Evolutionary conservation across 2,797 vertebrate species (phyloP), one percentile per base, ranked within the genome.

Genomic region (Valencia hispanica): DNA sequence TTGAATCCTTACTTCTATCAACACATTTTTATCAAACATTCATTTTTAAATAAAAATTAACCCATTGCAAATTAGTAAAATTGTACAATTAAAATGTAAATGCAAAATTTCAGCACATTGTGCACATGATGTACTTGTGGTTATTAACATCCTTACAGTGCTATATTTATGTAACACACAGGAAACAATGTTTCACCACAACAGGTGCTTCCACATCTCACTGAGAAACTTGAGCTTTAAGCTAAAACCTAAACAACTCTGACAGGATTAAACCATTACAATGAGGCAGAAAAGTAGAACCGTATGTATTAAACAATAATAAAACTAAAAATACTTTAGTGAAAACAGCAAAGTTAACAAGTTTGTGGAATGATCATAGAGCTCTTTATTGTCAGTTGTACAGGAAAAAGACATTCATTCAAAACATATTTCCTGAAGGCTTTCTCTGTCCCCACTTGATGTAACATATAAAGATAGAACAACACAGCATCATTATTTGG

Each of bases 151-250:
- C 75, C 59, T 75, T 14, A 4, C 4, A 80, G 79, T 66, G 73
- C 4, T 47, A 78, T 81, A 82, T 81, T 84, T 82, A 74, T 85
- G 79, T 79, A 85, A 88, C 61, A 69, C 57, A 53, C 61, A 85
- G 89, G 84, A 88, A 88, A 68, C 70, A n/a, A 39, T 74, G 57
- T 30, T 68, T 80, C 63, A 69, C 82, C 86, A 82, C 70, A 88
- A 36, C 91, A 93, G 87, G 85, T 93, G 90, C 30, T 90, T 91
- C 90, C 86, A 3, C 80, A 78, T 78, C 50, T 65, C 66, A 73
- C 14, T n/a, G 50, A 70, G 57, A 82, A 79, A 83, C 70, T 36
- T 73, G 79, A 83, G 69, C 51, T 48, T 71, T 18, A 43, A 75
- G 74, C 45, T 63, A 78, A 55, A 84, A 18, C 18, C 77, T 43